A percentile compares a stretch with the other conserved stretches of the same genome.
These are phyloP conservation scores for Borostomias antarcticus DNA, from an alignment of 2,797 vertebrate species.

Conservation along the genomic window DNA sequence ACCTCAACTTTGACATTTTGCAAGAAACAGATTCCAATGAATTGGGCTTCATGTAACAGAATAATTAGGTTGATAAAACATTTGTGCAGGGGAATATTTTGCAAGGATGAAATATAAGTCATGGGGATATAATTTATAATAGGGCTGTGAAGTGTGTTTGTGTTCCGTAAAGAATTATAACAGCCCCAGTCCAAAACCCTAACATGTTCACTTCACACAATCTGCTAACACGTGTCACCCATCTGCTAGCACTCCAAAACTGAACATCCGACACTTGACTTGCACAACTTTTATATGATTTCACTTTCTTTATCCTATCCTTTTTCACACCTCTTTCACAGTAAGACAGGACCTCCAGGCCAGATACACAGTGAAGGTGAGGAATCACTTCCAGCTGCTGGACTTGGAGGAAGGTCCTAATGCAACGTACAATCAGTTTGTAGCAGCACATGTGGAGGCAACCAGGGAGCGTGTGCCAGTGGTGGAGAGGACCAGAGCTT, in stretches of 20 bases:
- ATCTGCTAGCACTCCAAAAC: constrained; percentile 16
- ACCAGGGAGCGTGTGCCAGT: no score
- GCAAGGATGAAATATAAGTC: background rate
- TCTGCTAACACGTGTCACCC: constrained; percentile 31
- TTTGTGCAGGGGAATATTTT: background rate
- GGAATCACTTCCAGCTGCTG: no score
- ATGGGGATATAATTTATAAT: background rate
- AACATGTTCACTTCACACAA: constrained; percentile 13
- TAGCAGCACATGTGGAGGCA: no score
- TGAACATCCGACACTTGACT: no score
- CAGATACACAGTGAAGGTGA: no score
- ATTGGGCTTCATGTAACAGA: background rate
- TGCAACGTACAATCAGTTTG: no score
- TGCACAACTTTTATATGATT: no score
- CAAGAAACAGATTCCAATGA: background rate
- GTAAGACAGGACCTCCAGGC: no score
- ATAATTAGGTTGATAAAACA: constrained; percentile 2
- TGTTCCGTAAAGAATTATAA: constrained; percentile 15
- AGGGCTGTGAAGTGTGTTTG: background rate
- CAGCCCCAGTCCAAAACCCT: constrained; percentile 15
- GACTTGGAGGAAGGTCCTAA: no score
- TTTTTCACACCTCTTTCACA: no score
- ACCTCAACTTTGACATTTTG: constrained; percentile 2
- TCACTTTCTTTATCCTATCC: background rate
- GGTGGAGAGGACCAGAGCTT: no score